Evolutionary conservation across 1,140 invertebrate species (phyloP).

Genomic region (Pseudomyrmex cubaensis): DNA sequence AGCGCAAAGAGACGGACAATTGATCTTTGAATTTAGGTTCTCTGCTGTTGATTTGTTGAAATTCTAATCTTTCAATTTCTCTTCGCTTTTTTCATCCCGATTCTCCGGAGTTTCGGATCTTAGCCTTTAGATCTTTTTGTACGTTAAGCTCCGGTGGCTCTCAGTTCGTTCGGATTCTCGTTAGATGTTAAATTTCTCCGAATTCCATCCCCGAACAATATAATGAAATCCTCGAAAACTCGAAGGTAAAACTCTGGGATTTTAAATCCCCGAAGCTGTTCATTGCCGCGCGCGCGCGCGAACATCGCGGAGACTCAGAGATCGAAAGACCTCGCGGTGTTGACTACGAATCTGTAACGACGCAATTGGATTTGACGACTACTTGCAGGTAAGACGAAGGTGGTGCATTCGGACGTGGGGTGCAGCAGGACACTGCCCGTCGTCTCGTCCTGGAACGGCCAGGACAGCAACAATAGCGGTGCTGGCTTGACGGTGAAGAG

Average conservation of each 20-base stretch:
- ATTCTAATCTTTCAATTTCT: too few species aligned
- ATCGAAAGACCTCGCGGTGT: not conserved
- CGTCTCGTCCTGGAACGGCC: constrained; percentile 81
- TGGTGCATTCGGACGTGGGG: constrained; percentile 82
- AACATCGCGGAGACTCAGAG: not conserved
- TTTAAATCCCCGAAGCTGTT: not conserved
- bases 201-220: too few species aligned
- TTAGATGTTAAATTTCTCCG: too few species aligned
- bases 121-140: too few species aligned
- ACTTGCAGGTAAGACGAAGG: constrained; percentile 81
- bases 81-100: too few species aligned
- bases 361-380: not conserved
- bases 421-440: constrained; percentile 83
- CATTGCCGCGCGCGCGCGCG: not conserved
- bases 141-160: too few species aligned
- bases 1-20: too few species aligned
- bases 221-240: not conserved
- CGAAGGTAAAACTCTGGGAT: not conserved
- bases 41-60: too few species aligned
- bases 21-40: too few species aligned
- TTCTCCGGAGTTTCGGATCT: too few species aligned
- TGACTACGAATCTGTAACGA: not conserved
- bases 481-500: constrained; percentile 85
- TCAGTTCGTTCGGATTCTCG: too few species aligned
- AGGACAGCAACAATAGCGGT: constrained; percentile 70